Base-by-base conservation (phyloP, 1,140 invertebrate species). In the Apis cerana region DNA sequence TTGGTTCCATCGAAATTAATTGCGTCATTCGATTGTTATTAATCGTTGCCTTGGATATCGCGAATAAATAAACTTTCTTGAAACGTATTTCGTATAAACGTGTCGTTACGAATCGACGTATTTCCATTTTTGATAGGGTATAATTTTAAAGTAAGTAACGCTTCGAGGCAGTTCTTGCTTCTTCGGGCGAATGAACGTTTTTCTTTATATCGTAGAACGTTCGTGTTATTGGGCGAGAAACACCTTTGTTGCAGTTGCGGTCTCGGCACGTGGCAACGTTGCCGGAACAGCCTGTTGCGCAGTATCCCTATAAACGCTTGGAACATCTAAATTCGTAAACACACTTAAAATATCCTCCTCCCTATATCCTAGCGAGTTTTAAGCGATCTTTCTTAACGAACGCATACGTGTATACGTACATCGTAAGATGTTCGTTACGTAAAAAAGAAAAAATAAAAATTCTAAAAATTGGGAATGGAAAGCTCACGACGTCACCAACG, bases 401-500 rank as follows among this genome's bases (percentile, higher is more conserved):
- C 48, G 3, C 2, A 43, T 43, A 43, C 8, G 27, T 70, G 27
- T 59, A 11, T 10, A 17, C 9, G 19, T 21, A 21, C 1, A 48
- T 59, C 33, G 10, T 33, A 43, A 43, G 33, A 43, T 43, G 7
- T 7, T 5, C 7, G 7, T 56, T 19, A 56, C 13, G 17, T 17
- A 56, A 56, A 56, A 56, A 15, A 2, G 17, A 56, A 7, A 17
- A 56, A 17, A 23, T 33, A 64, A 33, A 21, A 33, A 17, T 50
- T 33, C 15, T 27, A 27, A 1, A 61, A 64, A 80, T 10, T 27
- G 58, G 48, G 64, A 21, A 15, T 74, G 4, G 62, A 80, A 87
- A 87, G 72, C 85, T 61, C 86, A 88, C 86, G 86, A 88, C 62
- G 86, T 87, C 86, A 88, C 85, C 86, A 88, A 88, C 86, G 85